Base-by-base conservation (phyloP, 35 echinoderm and acorn worm genomes). In the Apostichopus japonicus region DNA sequence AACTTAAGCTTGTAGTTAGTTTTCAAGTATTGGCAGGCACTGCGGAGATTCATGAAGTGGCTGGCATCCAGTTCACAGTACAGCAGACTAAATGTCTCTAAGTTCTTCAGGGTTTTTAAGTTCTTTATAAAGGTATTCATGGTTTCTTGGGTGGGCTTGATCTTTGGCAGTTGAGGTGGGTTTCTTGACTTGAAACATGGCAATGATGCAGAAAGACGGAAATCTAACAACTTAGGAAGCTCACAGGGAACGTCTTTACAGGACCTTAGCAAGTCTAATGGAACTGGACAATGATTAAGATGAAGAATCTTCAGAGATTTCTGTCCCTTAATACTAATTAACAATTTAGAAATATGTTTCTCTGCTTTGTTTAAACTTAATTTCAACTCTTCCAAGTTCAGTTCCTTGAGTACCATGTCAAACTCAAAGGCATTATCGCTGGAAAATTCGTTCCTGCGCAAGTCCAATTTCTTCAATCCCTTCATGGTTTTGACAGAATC, bases 261-360 rank as follows among this genome's bases (percentile, higher is more conserved):
- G 53, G 1, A 19, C 5, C 6, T 1, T n/a, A 89, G 21, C 16
- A 89, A 56, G 8, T 7, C 62, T 24, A 89, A 6, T 5, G 86
- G 86, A 9, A 65, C 51, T 51, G 59, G 86, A 33, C 86, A 89
- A 63, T 89, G 86, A 51, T 89, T 89, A 4, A 89, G 63, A n/a
- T 89, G 86, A 21, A 89, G 86, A 8, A 89, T 63, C 63, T 65
- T 54, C 62, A 89, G 44, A 10, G 86, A 27, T 10, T 53, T 72
- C 56, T 89, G 56, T 25, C 59, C 72, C 24, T 54, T 89, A 22
- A 89, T 89, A 25, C 15, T 24, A 72, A 52, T 89, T 15, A 73
- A 59, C 59, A 89, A 54, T 23, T 54, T 73, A 53, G 61, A 10
- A 65, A 89, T 89, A 23, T 23, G 21, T 23, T 72, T 63, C 23